These are phyloP conservation scores for Naso thynnoides DNA, from an alignment of 2,797 vertebrate species.

Conservation along the genomic window DNA sequence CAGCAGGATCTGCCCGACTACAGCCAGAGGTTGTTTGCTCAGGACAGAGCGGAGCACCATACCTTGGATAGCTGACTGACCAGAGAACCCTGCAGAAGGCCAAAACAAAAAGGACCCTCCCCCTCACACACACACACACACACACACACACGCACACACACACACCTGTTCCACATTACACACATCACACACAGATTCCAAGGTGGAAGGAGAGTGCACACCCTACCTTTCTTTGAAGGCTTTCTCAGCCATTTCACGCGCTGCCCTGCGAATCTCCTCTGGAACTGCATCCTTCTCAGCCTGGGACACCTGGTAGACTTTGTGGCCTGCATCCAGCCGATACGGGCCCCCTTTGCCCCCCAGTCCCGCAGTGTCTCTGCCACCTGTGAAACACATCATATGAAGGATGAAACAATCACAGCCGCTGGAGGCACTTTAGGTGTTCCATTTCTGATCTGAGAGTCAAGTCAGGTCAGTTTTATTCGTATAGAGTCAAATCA, in stretches of 20 bases:
- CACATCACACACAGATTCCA: slow-evolving; percentile 22
- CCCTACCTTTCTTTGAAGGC: slow-evolving; percentile 92
- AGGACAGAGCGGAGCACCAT: slow-evolving; percentile 29
- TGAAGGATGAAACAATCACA: neutral
- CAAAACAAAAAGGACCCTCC: neutral
- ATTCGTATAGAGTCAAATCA: too few species aligned
- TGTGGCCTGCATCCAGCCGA: slow-evolving; percentile 93
- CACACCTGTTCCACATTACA: slow-evolving; percentile 46
- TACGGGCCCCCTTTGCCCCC: slow-evolving; percentile 97
- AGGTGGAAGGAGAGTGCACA: neutral
- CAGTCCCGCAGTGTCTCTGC: slow-evolving; percentile 96
- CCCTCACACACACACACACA: neutral
- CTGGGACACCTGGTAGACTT: slow-evolving; percentile 93
- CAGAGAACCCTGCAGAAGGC: slow-evolving; percentile 25
- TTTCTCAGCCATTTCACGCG: slow-evolving; percentile 94
- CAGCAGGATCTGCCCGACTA: slow-evolving; percentile 20
- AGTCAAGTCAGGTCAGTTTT: too few species aligned
- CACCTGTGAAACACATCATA: slow-evolving; percentile 81
- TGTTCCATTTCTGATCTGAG: neutral
- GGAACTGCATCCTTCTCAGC: slow-evolving; percentile 95
- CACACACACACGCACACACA: neutral
- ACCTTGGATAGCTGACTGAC: slow-evolving; percentile 38
- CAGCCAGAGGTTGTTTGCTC: slow-evolving; percentile 24
- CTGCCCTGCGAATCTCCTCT: slow-evolving; percentile 92
- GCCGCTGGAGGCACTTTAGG: neutral